phyloP scores from a whole-genome alignment of 2,113 vertebrate species.

The Halichoerus grypus region DNA sequence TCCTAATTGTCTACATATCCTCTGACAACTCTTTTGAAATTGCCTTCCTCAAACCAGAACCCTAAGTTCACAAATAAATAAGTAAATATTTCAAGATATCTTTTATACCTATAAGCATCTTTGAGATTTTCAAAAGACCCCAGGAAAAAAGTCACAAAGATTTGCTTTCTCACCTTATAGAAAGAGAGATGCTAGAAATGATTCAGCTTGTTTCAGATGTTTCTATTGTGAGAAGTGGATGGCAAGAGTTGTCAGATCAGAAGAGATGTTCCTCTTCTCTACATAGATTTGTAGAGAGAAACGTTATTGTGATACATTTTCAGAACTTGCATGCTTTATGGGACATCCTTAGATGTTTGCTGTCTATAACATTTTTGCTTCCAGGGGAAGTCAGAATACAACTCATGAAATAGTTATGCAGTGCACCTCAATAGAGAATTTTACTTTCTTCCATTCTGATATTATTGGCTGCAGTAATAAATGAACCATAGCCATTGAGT shows the following conservation, averaged over 20 bases:
- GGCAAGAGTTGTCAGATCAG: not conserved
- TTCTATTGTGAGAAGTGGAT: not conserved
- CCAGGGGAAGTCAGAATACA: not conserved
- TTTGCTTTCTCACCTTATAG: not conserved
- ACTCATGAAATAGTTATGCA: not conserved
- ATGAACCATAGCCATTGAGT: not conserved
- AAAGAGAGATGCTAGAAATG: constrained; percentile 36
- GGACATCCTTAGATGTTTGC: not conserved
- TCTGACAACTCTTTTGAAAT: not conserved
- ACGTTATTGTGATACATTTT: not conserved
- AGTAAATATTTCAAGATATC: not conserved
- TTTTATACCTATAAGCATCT: not conserved
- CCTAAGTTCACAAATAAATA: not conserved
- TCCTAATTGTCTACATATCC: not conserved
- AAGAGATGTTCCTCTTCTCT: not conserved
- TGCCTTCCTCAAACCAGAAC: not conserved
- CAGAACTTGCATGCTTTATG: not conserved
- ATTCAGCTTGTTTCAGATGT: not conserved
- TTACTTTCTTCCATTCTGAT: not conserved
- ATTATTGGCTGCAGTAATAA: not conserved
- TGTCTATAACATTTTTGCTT: not conserved
- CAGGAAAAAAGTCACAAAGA: not conserved
- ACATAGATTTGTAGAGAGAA: not conserved
- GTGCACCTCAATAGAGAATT: not conserved
- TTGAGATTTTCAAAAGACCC: not conserved